Evolutionary conservation across 2,888 invertebrate species (phyloP), one percentile per base, ranked within the genome.

Genomic region (Nudaria mundana): DNA sequence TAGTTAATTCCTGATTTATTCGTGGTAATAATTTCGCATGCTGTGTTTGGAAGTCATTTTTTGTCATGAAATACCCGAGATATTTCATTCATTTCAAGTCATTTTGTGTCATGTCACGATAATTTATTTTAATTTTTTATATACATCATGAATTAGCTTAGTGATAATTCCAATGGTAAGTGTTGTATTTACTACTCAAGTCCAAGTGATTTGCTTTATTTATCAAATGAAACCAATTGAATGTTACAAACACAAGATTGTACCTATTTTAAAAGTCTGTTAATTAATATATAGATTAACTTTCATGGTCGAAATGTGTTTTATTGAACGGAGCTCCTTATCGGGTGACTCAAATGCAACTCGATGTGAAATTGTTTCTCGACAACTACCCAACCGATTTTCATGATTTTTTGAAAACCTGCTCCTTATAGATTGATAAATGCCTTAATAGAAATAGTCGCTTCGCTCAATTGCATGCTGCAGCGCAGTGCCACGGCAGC

Each of bases 201-300:
- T 72, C 66, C 67, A 70, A 74, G 73, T 76, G 76, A 67, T 73
- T 76, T 73, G 69, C 72, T 76, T 71, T 66, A 61, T 71, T 70
- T 77, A 70, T 71, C 58, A 62, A 67, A 66, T 57, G 61, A 76
- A 72, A 76, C 73, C 73, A 73, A 70, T 76, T 77, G 62, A 76
- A 80, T 82, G 83, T 81, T 84, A 76, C 69, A 64, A 63, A 68
- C 68, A 66, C 74, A 80, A 79, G 71, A 81, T 76, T 77, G 84
- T 87, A 82, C n/a, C n/a, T n/a, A n/a, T n/a, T 86, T 83, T 81
- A 79, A 76, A 78, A 86, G 84, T 87, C 84, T 88, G 86, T 87
- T 88, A 83, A 66, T 63, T 73, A 78, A 71, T 76, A 71, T 78
- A 78, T 81, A 84, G 76, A 81, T 65, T 45, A 57, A 56, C 52